Base-by-base conservation (phyloP, 2,888 invertebrate species). In the Netelia fuscicornis region DNA sequence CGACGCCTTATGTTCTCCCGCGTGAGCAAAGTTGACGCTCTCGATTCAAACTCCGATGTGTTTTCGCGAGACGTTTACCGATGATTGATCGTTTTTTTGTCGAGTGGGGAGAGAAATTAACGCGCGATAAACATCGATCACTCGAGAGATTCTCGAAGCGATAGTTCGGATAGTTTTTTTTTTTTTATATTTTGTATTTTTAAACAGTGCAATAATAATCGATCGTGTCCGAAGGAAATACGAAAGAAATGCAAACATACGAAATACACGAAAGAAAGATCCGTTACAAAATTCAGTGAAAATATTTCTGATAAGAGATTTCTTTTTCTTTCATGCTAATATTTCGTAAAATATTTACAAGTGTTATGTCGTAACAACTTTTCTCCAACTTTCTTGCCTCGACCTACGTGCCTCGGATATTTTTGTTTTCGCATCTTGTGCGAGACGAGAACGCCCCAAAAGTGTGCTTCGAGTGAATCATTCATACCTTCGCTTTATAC, bases 381-480 rank as follows among this genome's bases (percentile, higher is more conserved):
- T 9, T 9, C 58, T 58, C 20, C 17, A 10, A 20, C 58, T 20
- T 58, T 58, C 58, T 20, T 54, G 13, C 2, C n/a, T 54, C 10
- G 58, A 62, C 1, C 11, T 11, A 37, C 37, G 37, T 37, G 37
- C 6, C n/a, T 44, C 54, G 13, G 37, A 37, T 37, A 8, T 44
- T 5, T 62, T 17, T 37, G 0, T 37, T 1, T 48, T 54, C 20
- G 44, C 23, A 11, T 11, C 30, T 60, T 37, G 52, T 17, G 2
- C 48, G 62, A 17, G 23, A 56, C 17, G 20, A 6, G 13, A 11
- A 42, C 5, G 48, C 23, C 60, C 44, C 60, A 23, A 54, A 72
- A 42, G 68, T 67, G 81, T 77, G 72, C 67, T 74, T 8, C 76
- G 58, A 81, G 84, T 84, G 77, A 68, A 77, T 83, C 60, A 54